Evolutionary conservation across 2,888 invertebrate species (phyloP).

Genomic region (Oscheius onirici): DNA sequence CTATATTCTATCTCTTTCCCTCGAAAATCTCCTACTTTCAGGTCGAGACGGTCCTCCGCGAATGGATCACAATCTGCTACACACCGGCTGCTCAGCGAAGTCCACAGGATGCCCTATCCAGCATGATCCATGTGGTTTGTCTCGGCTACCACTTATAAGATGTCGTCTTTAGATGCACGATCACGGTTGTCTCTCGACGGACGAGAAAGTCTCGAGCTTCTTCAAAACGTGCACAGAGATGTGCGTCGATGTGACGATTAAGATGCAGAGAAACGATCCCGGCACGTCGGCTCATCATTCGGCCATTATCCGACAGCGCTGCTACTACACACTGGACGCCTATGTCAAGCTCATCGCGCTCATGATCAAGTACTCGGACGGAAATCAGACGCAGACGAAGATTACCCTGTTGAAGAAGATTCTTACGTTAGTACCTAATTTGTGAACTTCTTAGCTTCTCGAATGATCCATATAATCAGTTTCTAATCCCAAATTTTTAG

Average conservation of each 20-base stretch:
- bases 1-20: no score
- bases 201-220: conserved; percentile 94
- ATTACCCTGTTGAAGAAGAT: conserved; percentile 93
- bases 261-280: conserved; percentile 9
- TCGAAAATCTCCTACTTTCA: no score
- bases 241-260: conserved; percentile 91
- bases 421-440: no score
- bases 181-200: conserved; percentile 93
- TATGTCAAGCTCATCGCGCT: conserved; percentile 74
- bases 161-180: conserved; percentile 83
- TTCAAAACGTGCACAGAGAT: conserved; percentile 95
- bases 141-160: background rate
- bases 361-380: conserved; percentile 82
- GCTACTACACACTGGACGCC: conserved; percentile 84
- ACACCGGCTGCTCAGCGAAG: conserved; percentile 73
- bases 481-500: no score
- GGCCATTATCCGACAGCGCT: conserved; percentile 84
- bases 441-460: background rate
- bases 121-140: conserved; percentile 80
- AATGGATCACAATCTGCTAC: conserved; percentile 93
- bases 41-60: conserved; percentile 89
- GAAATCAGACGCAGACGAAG: conserved; percentile 91
- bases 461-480: background rate
- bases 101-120: conserved; percentile 83
- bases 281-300: conserved; percentile 36